Base-by-base conservation (phyloP, 2,113 vertebrate species). In the Caranx ignobilis region DNA sequence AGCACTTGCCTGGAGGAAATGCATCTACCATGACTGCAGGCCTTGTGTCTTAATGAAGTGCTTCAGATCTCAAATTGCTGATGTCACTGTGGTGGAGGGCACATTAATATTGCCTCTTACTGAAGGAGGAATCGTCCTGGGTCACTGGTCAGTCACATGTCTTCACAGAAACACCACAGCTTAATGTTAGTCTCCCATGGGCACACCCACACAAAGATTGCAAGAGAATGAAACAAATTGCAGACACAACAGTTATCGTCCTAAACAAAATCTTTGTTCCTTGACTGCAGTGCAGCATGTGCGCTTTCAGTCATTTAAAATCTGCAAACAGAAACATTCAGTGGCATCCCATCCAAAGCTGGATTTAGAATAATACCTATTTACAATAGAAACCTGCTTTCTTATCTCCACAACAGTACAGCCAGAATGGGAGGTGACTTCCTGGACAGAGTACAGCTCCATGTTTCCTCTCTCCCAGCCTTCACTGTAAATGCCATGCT, bases 381-480 rank as follows among this genome's bases (percentile, higher is more conserved):
- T 6, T 52, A 65, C 55, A 61, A 69, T 50, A 45, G 70, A 84
- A 82, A 71, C 18, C 62, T 81, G 65, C 65, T 71, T 86, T 67
- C 90, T 91, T 88, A 90, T 93, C 89, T 87, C 43, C 61, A 55
- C 60, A 34, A 63, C 89, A 64, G 60, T 57, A 41, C 77, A 61
- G 45, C 26, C 57, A 3, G 57, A 76, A 85, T 85, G 89, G 91
- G 92, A 84, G 90, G 79, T 31, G 50, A 90, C 89, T 92, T 94
- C 92, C 92, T 91, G 89, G 65, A 62, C 67, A 21, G 64, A 81
- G 67, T 66, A 48, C 66, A 66, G 81, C 65, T 79, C 88, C 82
- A 71, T 81, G 86, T 88, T 93, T 94, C 84, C 91, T 87, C 69
- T 82, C 71, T 82, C 52, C 47, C 11, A 43, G 15, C 59, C 43